Evolutionary conservation across 2,113 vertebrate species (phyloP).

Genomic region (Tauraco erythrolophus): DNA sequence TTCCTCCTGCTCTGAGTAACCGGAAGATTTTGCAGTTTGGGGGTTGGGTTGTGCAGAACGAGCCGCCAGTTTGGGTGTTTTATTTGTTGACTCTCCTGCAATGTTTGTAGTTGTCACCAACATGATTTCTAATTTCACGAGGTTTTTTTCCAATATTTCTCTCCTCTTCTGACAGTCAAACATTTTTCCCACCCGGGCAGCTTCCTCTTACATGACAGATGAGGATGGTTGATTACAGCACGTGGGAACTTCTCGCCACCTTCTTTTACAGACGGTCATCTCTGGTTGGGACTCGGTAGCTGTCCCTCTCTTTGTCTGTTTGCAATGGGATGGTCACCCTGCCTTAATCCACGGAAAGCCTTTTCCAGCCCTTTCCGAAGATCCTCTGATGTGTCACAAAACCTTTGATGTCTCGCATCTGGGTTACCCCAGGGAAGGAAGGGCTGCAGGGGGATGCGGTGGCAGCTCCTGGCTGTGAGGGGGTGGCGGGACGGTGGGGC

Average conservation of each 20-base stretch:
- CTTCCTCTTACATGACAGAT: background rate
- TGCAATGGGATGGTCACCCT: background rate
- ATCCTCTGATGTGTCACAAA: background rate
- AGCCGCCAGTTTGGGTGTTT: background rate
- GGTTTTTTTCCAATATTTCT: background rate
- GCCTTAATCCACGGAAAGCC: background rate
- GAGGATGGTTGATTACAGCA: background rate
- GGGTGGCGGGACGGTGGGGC: background rate
- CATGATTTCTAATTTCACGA: background rate
- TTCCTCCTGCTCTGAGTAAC: background rate
- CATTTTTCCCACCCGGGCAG: background rate
- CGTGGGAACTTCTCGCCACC: background rate
- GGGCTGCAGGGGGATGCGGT: fast-evolving
- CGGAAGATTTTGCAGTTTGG: background rate
- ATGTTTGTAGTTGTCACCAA: background rate
- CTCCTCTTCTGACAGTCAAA: background rate
- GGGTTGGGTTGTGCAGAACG: background rate
- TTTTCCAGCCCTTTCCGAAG: background rate
- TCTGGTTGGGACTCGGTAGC: background rate
- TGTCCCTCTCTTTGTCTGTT: background rate
- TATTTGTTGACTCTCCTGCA: background rate
- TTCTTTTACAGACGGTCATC: background rate
- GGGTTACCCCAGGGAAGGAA: background rate
- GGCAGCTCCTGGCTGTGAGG: background rate
- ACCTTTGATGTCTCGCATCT: background rate